phyloP scores from a whole-genome alignment of 2,113 vertebrate species.

The Toxostoma redivivum region DNA sequence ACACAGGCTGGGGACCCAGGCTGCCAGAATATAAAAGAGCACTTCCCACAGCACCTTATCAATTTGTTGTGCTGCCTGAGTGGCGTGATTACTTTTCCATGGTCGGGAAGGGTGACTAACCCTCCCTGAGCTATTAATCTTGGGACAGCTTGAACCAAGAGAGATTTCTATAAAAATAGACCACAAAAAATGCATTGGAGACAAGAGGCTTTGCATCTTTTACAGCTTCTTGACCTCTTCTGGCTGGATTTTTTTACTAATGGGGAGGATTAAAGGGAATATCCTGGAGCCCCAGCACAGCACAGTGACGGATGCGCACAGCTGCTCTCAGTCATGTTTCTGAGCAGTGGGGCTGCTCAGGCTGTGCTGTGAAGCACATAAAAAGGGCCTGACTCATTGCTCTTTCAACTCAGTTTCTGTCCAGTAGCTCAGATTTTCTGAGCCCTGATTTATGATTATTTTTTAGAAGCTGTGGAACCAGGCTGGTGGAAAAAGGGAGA shows the following conservation, averaged over 20 bases:
- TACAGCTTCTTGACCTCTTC: slow-evolving; percentile 35
- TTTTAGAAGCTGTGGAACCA: not conserved
- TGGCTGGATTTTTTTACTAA: not conserved
- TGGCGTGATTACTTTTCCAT: not conserved
- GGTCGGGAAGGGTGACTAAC: not conserved
- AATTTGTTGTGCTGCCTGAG: not conserved
- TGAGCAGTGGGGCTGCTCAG: not conserved
- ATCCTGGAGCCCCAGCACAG: not conserved
- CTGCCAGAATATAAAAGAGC: not conserved
- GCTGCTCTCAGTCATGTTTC: not conserved
- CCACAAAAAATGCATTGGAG: not conserved
- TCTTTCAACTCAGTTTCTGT: not conserved
- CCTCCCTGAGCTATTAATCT: slow-evolving; percentile 6
- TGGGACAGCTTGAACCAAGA: slow-evolving; percentile 10
- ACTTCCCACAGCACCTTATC: slow-evolving; percentile 27
- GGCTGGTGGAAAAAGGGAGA: not conserved
- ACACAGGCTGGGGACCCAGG: not conserved
- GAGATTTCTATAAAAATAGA: slow-evolving; percentile 36
- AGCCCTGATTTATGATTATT: not conserved
- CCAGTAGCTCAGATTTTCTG: not conserved
- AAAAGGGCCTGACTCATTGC: not conserved
- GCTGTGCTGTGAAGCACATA: not conserved
- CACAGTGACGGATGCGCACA: not conserved
- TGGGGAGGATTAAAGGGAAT: not conserved
- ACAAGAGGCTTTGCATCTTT: not conserved